Evolutionary conservation across 2,113 vertebrate genomes (phyloP).

Genomic region (Cricetomys ansorgei): DNA sequence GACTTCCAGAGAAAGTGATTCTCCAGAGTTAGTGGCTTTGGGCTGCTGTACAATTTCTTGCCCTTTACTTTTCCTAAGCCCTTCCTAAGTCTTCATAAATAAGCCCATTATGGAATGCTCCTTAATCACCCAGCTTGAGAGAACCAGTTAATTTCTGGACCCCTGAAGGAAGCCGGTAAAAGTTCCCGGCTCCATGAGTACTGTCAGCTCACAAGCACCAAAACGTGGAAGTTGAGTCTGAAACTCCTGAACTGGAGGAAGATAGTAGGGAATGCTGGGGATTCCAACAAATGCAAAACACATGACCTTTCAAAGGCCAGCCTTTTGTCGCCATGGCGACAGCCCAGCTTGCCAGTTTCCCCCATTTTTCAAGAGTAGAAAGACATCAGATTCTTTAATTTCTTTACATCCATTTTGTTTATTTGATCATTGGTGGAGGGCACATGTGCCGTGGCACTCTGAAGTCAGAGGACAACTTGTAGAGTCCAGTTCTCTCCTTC

Average conservation of each 20-base stretch:
- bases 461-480: neutral
- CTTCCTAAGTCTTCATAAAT: neutral
- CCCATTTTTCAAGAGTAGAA: slow-evolving; percentile 13
- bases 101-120: neutral
- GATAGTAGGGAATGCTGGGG: neutral
- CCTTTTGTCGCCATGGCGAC: neutral
- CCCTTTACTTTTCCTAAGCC: neutral
- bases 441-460: neutral
- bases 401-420: neutral
- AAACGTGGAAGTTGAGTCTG: neutral
- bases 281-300: neutral
- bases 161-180: neutral
- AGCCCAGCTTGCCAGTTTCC: neutral
- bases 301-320: neutral
- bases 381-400: neutral
- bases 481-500: neutral
- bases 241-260: neutral
- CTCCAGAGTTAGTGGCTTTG: neutral
- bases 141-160: neutral
- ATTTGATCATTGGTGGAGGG: neutral
- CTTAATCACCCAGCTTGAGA: neutral
- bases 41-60: neutral
- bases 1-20: neutral
- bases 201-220: neutral
- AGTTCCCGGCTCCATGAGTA: neutral